Evolutionary conservation across 2,113 vertebrate species (phyloP), one percentile per base, ranked within the genome.

Genomic region (Tor tambroides): DNA sequence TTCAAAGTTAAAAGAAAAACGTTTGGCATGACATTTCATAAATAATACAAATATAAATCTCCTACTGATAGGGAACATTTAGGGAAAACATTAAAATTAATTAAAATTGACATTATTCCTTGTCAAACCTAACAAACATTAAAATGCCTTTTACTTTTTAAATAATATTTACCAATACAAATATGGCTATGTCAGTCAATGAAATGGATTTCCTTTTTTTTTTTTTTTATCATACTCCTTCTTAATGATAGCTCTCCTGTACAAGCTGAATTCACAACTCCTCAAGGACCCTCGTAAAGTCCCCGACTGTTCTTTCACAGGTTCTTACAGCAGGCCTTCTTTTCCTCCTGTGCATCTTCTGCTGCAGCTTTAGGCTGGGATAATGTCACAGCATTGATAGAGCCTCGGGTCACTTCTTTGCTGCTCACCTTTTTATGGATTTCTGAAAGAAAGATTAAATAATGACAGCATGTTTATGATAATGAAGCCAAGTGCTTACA

Each of bases 361-460:
- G 83, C 32, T 28, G 35, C 5, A 6, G 91, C 32, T 83, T 12
- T 87, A 43, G 90, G 89, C 2, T 84, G 91, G 91, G 86, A 88
- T 19, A 96, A 91, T 0, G 93, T 69, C 88, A 98, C 92, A 0
- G 93, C 92, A 17, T 38, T 95, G 90, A 94, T 93, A 63, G 95
- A 93, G 46, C 91, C 89, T 67, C 89, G 95, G 8, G 87, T 94
- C 89, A 96, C 95, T 85, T 96, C 95, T 91, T 96, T 97, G 90
- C 93, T 94, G 92, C 93, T 95, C 83, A 96, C 96, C 91, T 96
- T 98, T 43, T 91, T 92, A 88, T 97, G 97, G 90, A 99, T 98
- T 90, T 97, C 98, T 99, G 93, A 17, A 38, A 85, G 11, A 46
- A 46, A 46, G 43, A 71, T 21, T 32, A 35, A 46, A 41, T n/a